These are phyloP conservation scores for Argyrosomus regius DNA, from an alignment of 2,797 vertebrate genomes.

Conservation along the genomic window DNA sequence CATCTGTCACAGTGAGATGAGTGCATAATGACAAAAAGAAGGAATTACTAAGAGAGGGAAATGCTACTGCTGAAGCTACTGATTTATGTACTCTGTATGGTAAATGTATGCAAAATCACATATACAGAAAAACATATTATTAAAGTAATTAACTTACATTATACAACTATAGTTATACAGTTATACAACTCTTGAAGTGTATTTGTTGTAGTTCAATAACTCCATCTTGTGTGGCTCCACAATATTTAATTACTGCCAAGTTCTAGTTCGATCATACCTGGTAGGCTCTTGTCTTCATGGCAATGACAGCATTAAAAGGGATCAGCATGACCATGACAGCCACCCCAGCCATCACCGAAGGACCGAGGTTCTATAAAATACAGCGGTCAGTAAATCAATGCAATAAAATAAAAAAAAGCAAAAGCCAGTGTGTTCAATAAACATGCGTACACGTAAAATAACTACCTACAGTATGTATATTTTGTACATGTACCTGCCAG, in stretches of 20 bases:
- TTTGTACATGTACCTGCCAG: slow-evolving; percentile 88
- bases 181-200: too few relatives aligned
- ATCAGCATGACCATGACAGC: slow-evolving; percentile 95
- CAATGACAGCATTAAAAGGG: slow-evolving; percentile 92
- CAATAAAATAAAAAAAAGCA: background rate
- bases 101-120: too few relatives aligned
- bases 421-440: background rate
- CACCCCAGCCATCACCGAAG: slow-evolving; percentile 94
- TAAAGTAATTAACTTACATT: too few relatives aligned
- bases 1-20: too few relatives aligned
- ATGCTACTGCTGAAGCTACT: too few relatives aligned
- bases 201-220: too few relatives aligned
- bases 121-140: too few relatives aligned
- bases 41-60: too few relatives aligned
- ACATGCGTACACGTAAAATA: background rate
- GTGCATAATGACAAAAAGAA: too few relatives aligned
- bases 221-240: too few relatives aligned
- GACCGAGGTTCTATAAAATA: slow-evolving; percentile 88
- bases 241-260: background rate
- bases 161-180: too few relatives aligned
- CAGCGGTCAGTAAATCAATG: background rate
- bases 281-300: slow-evolving; percentile 91
- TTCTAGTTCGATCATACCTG: slow-evolving; percentile 84
- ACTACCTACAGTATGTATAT: background rate
- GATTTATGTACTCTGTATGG: too few relatives aligned